phyloP scores from a whole-genome alignment of 2,888 invertebrate species.

The Hoplodrina blanda region DNA sequence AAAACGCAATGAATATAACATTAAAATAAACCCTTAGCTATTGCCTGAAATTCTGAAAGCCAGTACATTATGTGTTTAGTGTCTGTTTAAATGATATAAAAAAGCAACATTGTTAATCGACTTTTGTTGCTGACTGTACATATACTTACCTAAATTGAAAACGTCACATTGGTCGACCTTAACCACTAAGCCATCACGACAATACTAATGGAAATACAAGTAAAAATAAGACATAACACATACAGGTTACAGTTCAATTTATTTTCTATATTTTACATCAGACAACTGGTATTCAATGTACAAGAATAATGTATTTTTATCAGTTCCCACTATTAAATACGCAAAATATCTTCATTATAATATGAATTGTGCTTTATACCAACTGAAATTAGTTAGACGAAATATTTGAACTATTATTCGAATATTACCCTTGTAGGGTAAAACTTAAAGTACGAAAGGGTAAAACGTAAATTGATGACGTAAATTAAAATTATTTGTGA shows the following conservation, averaged over 20 bases:
- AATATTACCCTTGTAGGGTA: constrained; percentile 8
- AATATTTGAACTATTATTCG: constrained; percentile 12
- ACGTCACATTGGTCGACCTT: too few relatives aligned
- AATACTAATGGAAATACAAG: background rate
- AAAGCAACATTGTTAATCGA: too few relatives aligned
- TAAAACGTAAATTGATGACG: background rate
- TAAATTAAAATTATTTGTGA: too few relatives aligned
- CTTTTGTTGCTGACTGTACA: too few relatives aligned
- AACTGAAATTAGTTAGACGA: constrained; percentile 21
- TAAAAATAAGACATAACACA: background rate
- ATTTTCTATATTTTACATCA: constrained; percentile 60
- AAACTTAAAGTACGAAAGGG: background rate
- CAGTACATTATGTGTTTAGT: too few relatives aligned
- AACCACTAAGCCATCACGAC: too few relatives aligned
- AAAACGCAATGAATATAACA: too few relatives aligned
- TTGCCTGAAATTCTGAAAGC: too few relatives aligned
- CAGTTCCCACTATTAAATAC: constrained; percentile 57
- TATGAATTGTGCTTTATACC: constrained; percentile 54
- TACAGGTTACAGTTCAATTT: constrained; percentile 57
- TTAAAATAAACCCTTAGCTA: too few relatives aligned
- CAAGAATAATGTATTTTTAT: constrained; percentile 68
- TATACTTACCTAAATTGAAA: too few relatives aligned
- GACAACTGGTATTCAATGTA: constrained; percentile 69
- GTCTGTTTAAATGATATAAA: too few relatives aligned
- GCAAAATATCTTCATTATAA: constrained; percentile 50